Base-by-base conservation (phyloP, 1,140 invertebrate species). In the Drosophila chauvacae region DNA sequence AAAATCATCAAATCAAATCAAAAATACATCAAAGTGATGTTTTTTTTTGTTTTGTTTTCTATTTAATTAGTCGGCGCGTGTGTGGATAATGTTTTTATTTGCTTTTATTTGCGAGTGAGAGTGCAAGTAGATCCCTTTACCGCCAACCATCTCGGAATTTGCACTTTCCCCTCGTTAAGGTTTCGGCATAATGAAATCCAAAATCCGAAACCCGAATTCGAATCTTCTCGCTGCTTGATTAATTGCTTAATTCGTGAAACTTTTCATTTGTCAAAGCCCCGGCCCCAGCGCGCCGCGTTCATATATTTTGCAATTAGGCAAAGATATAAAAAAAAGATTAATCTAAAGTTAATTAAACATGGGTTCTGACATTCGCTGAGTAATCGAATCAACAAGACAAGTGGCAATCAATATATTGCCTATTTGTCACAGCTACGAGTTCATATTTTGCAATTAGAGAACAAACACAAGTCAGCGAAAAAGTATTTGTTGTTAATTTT, bases 141-240 rank as follows among this genome's bases (percentile, higher is more conserved):
- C 11, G 13, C 35, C 1, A 37, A 5, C 1, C 35, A 13, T 11
- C 26, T n/a, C 16, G 30, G 37, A 42, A 51, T 70, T 53, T 45
- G 63, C 39, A 70, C 66, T 70, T 70, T 70, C 66, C 66, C 66
- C 62, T 70, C 62, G 66, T 68, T 70, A 70, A 51, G 61, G 65
- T 45, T 68, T 61, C 20, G 7, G 28, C 33, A 35, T 33, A 28
- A 62, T 45, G 41, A 65, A 45, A 44, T 61, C 14, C 26, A 50
- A 28, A 50, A 50, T n/a, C 26, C 26, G 9, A 50, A 50, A 39
- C 20, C 64, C 35, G 20, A 58, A 58, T 63, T 30, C 35, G 50
- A 58, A 60, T 60, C 61, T 58, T 44, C 11, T 58, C 7, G 33
- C 56, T 9, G 23, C 35, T 45, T 62, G 56, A 65, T 65, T 65